Evolutionary conservation across 2,797 vertebrate species (phyloP), one percentile per base, ranked within the genome.

Genomic region (Galago senegalensis): DNA sequence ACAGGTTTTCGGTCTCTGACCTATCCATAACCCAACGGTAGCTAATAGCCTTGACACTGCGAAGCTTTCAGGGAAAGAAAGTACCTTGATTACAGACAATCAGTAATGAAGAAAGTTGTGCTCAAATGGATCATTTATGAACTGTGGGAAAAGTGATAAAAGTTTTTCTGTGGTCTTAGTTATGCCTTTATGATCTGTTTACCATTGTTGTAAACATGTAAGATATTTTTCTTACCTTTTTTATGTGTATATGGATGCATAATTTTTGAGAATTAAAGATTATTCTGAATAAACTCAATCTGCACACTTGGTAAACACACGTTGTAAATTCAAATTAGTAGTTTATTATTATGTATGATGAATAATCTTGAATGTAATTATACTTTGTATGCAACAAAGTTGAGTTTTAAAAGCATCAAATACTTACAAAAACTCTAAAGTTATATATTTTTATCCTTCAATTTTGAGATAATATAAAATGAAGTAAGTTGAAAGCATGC

Each of bases 381-480:
- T 31, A 20, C 17, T 92, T 92, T 69, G 2, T 46, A 31, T 49
- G 7, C 61, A 89, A 43, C 69, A 89, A 73, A 89, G 20, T 63
- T 87, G 82, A 77, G 2, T 87, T 70, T 76, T 89, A 89, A 79
- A 89, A 93, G 18, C 82, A 80, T 75, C 63, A 96, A 58, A 81
- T 92, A 23, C 1, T 43, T 72, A 60, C 23, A 17, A 75, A 56
- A 34, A 87, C 14, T 79, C 7, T 20, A 56, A 87, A 92, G 37
- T 92, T 91, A 7, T 80, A 25, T 95, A 34, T 46, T 85, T 85
- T 81, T 63, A 34, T 70, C 21, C 3, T 31, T 86, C 46, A 87
- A 21, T 92, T 97, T 93, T 96, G 27, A 86, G 73, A 53, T 93
- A 92, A 93, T 77, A 13, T 89, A 82, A 82, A 97, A 85, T 70